Evolutionary conservation across 2,113 vertebrate species (phyloP), one percentile per base, ranked within the genome.

Genomic region (Corythoichthys intestinalis): DNA sequence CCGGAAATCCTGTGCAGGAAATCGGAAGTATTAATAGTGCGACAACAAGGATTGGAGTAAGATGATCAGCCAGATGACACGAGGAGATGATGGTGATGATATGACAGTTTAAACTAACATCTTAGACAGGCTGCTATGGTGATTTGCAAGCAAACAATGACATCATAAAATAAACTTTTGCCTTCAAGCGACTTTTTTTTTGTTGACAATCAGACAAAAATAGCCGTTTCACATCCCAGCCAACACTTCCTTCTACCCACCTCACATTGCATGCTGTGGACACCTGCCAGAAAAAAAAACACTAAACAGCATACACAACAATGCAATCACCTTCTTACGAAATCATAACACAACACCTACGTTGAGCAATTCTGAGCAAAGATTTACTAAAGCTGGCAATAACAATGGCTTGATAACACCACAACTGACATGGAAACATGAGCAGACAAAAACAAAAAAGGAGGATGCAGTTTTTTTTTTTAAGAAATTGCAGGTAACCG

Each of bases 21-120:
- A 63, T 85, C 50, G 53, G 65, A 41, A 76, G 74, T 85, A 87
- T 85, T 83, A 87, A 87, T 85, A 90, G 81, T 73, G 78, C 4
- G 52, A 70, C 60, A 38, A 58, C 56, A 64, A 72, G 68, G 50
- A 78, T 58, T 73, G 69, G 67, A 2, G 74, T 75, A 82, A 82
- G 78, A 86, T 81, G 75, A 88, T 78, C 69, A 72, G 65, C 59
- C 72, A 72, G 65, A n/a, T 83, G 78, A 85, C 83, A 74, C 34
- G 46, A 60, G 57, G 49, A 64, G 49, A 57, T 77, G 56, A 76
- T 65, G 63, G 68, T 80, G 81, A 85, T 78, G 75, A 86, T 79
- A 83, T 67, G 58, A 1, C 59, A 49, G 75, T 70, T 76, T 17
- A 60, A 84, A 67, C 68, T 17, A 37, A 75, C 70, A 62, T 63